These are phyloP conservation scores for Cotesia glomerata DNA, from an alignment of 1,140 invertebrate species.

Conservation along the genomic window DNA sequence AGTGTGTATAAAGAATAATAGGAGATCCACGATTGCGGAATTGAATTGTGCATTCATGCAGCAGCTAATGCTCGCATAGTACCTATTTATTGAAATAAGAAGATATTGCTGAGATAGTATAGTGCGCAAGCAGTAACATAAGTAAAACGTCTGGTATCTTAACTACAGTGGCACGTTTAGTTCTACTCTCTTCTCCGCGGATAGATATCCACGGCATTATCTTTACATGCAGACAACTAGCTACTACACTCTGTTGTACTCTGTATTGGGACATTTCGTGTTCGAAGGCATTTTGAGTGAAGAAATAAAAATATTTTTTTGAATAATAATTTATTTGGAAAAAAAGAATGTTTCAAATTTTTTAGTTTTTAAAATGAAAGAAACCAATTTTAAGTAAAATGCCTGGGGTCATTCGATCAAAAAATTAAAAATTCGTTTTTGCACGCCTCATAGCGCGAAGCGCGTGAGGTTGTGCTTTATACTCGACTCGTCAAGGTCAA, in stretches of 20 bases:
- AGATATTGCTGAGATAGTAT: constrained; percentile 15
- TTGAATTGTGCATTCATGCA: constrained; percentile 26
- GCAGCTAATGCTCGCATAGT: not conserved
- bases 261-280: too few relatives aligned
- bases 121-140: constrained; percentile 29
- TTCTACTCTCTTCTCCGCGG: constrained; percentile 12
- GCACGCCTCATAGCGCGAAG: too few relatives aligned
- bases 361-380: too few relatives aligned
- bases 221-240: constrained; percentile 15
- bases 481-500: too few relatives aligned
- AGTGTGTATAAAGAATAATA: not conserved
- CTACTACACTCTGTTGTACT: not conserved
- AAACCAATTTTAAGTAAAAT: too few relatives aligned
- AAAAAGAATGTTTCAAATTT: too few relatives aligned
- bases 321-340: not conserved
- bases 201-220: constrained; percentile 29
- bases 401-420: too few relatives aligned
- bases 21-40: constrained; percentile 18
- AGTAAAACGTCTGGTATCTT: constrained; percentile 32
- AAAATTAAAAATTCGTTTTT: too few relatives aligned
- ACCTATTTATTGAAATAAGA: too few relatives aligned
- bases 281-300: not conserved
- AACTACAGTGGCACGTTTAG: constrained; percentile 28
- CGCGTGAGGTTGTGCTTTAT: too few relatives aligned
- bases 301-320: not conserved